These are phyloP conservation scores for Rhopalosiphum padi DNA, from an alignment of 1,140 invertebrate genomes.

Conservation along the genomic window DNA sequence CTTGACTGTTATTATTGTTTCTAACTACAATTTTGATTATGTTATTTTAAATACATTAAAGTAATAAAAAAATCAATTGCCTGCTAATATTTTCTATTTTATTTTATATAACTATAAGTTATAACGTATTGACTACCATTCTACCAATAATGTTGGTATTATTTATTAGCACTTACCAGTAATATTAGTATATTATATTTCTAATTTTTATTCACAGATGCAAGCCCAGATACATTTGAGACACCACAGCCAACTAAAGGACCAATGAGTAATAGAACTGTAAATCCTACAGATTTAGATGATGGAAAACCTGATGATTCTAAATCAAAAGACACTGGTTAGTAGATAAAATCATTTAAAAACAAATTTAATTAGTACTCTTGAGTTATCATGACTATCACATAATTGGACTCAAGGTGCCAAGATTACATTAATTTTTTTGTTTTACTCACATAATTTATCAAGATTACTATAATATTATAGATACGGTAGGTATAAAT, in stretches of 20 bases:
- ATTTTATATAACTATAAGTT: background rate
- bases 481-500: too few relatives aligned
- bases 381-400: background rate
- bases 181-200: background rate
- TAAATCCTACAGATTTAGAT: background rate
- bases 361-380: background rate
- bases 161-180: background rate
- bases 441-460: background rate
- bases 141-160: background rate
- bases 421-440: background rate
- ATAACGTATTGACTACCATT: background rate
- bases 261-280: constrained; percentile 42
- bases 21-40: background rate
- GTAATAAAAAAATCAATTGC: too few relatives aligned
- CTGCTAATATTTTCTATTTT: background rate
- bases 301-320: background rate
- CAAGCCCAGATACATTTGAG: constrained; percentile 88
- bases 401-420: background rate
- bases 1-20: background rate
- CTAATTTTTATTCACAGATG: constrained; percentile 64
- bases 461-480: background rate
- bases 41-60: background rate
- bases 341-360: background rate
- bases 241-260: constrained; percentile 69
- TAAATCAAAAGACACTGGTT: constrained; percentile 42